Conservation (phyloP, 2,888 invertebrate genomes). For the Megaustenia siamemsis region DNA sequence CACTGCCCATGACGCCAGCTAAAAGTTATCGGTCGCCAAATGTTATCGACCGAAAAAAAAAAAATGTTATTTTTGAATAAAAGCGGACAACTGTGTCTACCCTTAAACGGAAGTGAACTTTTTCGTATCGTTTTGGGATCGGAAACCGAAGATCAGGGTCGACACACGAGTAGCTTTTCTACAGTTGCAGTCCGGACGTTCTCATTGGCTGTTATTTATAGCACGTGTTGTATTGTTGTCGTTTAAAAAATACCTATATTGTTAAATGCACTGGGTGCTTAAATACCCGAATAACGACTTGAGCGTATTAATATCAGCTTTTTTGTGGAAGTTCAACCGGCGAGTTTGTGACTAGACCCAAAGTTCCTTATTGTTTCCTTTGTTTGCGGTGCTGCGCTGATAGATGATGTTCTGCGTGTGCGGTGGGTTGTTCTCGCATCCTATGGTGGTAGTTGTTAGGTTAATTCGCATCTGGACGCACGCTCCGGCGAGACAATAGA, state of each 20-base stretch:
- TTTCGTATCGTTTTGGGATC: too few species aligned
- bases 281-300: neutral
- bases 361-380: neutral
- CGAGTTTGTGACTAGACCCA: neutral
- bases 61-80: too few species aligned
- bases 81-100: too few species aligned
- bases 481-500: neutral
- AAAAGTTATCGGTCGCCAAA: too few species aligned
- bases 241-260: neutral
- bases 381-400: slow-evolving; percentile 3
- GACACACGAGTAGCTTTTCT: neutral
- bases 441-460: neutral
- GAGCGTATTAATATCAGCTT: neutral
- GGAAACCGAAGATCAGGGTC: neutral
- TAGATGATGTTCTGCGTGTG: too few species aligned
- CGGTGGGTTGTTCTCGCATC: too few species aligned
- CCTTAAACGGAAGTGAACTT: too few species aligned
- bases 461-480: neutral
- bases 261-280: neutral
- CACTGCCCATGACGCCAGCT: too few species aligned
- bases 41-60: too few species aligned
- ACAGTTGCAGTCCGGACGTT: neutral
- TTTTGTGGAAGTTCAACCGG: neutral
- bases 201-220: neutral
- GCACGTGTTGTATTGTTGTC: neutral